Evolutionary conservation across 2,888 invertebrate genomes (phyloP).

Genomic region (Emmelina monodactyla): DNA sequence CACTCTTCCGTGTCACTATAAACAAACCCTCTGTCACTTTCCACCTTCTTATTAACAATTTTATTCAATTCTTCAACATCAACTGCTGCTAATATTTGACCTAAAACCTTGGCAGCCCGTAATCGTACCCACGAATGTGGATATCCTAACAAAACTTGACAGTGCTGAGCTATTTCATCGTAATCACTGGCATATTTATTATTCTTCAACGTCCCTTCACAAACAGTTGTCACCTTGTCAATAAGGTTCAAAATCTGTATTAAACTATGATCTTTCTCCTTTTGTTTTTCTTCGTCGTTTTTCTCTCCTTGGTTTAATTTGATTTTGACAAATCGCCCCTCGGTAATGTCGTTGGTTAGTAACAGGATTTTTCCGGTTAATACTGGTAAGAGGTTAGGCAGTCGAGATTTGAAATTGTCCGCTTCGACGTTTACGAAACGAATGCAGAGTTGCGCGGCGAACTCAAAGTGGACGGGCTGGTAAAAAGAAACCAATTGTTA

Average conservation of each 20-base stretch:
- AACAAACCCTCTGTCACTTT: constrained; percentile 63
- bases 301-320: constrained; percentile 41
- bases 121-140: constrained; percentile 89
- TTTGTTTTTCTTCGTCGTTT: constrained; percentile 67
- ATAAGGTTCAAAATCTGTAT: constrained; percentile 78
- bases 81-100: constrained; percentile 71
- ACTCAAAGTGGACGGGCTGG: constrained; percentile 72
- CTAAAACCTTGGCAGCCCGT: constrained; percentile 78
- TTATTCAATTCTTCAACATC: constrained; percentile 68
- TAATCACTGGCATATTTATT: constrained; percentile 46
- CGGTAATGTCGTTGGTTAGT: constrained; percentile 49
- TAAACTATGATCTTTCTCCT: constrained; percentile 74
- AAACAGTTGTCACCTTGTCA: constrained; percentile 71
- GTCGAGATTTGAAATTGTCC: constrained; percentile 71
- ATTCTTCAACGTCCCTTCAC: constrained; percentile 66
- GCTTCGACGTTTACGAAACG: constrained; percentile 82
- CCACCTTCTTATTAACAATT: constrained; percentile 38
- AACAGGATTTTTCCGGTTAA: constrained; percentile 60
- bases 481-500: constrained; percentile 17
- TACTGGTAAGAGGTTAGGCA: constrained; percentile 69
- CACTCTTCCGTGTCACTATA: constrained; percentile 68
- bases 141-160: constrained; percentile 77
- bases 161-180: constrained; percentile 70
- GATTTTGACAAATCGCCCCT: constrained; percentile 69
- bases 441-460: constrained; percentile 82